A percentile compares a stretch with the other conserved stretches of the same genome.
Conservation (phyloP, 2,797 vertebrate species). For the Scleropages formosus region DNA sequence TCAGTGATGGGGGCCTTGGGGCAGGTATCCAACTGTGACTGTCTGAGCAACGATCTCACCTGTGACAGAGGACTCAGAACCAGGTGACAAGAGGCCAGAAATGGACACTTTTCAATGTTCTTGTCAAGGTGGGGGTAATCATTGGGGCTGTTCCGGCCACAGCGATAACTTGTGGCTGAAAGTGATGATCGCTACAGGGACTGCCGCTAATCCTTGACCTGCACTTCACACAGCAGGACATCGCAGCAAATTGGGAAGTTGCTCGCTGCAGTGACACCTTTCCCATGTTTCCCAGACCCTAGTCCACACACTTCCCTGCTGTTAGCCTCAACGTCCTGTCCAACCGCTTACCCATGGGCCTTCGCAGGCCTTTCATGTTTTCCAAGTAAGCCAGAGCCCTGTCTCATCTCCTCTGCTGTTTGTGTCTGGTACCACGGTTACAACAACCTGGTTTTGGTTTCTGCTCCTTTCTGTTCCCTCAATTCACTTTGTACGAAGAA, state of each 20-base stretch:
- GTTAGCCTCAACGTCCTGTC: too few species aligned
- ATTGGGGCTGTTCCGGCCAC: too few species aligned
- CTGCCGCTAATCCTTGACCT: background rate
- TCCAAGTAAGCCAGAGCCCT: too few species aligned
- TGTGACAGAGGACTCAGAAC: background rate
- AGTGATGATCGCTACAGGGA: constrained; percentile 2
- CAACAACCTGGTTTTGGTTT: too few species aligned
- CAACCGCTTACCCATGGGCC: too few species aligned
- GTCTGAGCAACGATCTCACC: background rate
- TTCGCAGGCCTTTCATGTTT: too few species aligned
- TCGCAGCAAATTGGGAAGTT: constrained; percentile 1
- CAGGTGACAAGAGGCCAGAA: background rate
- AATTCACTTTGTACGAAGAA: too few species aligned
- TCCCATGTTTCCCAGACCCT: background rate
- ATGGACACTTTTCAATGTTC: constrained; percentile 4
- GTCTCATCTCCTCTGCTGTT: too few species aligned
- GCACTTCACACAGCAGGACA: background rate
- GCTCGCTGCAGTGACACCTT: constrained; percentile 1
- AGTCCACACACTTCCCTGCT: too few species aligned
- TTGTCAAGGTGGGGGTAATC: background rate
- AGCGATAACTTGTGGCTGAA: background rate
- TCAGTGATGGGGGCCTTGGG: too few species aligned
- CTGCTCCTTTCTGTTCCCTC: too few species aligned
- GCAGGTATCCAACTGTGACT: background rate
- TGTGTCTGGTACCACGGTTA: too few species aligned